phyloP scores from a whole-genome alignment of 2,797 vertebrate genomes.

The Enteromius trimaculatus region DNA sequence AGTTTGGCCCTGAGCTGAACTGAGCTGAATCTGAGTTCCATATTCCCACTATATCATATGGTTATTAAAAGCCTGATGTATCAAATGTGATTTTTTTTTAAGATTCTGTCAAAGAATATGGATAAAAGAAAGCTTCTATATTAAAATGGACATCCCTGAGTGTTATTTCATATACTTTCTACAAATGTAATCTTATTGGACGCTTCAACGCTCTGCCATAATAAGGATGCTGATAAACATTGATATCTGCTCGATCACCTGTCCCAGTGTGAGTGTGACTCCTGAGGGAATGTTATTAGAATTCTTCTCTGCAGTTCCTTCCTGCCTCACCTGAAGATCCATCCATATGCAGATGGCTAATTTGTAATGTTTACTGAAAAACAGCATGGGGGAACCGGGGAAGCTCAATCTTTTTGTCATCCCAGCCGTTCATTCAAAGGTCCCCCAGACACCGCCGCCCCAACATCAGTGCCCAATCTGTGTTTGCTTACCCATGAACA shows the following conservation, averaged over 20 bases:
- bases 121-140: neutral
- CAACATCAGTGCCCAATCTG: slow-evolving; percentile 77
- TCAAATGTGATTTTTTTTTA: neutral
- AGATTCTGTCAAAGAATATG: neutral
- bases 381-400: slow-evolving; percentile 65
- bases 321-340: slow-evolving; percentile 70
- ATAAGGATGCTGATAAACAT: neutral
- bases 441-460: slow-evolving; percentile 65
- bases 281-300: slow-evolving; percentile 10
- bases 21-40: neutral
- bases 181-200: neutral
- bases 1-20: neutral
- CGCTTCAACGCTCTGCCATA: too few species aligned
- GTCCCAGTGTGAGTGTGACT: neutral
- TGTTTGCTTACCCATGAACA: slow-evolving; percentile 81
- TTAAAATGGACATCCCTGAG: neutral
- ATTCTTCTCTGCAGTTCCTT: slow-evolving; percentile 65
- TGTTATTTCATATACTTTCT: neutral
- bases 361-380: slow-evolving; percentile 76
- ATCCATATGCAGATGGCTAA: slow-evolving; percentile 78
- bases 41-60: neutral
- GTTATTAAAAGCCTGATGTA: neutral
- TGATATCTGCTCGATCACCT: neutral
- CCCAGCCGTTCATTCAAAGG: slow-evolving; percentile 60
- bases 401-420: slow-evolving; percentile 51